A percentile compares a stretch with the other conserved stretches of the same genome.
phyloP scores from a whole-genome alignment of 1,140 invertebrate genomes.

The Sycophila sp. region DNA sequence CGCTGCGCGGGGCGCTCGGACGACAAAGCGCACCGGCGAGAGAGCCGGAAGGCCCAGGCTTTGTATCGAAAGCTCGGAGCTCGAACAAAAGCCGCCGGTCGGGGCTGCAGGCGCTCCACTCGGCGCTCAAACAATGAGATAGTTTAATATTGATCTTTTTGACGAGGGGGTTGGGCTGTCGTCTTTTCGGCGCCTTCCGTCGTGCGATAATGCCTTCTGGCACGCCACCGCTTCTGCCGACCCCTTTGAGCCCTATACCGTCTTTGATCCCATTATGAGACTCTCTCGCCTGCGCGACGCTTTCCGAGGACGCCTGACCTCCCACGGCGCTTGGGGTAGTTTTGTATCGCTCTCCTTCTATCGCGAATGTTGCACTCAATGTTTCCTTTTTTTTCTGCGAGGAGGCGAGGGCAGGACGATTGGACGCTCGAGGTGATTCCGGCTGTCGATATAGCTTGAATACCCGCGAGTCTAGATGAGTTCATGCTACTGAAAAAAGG shows the following conservation, averaged over 20 bases:
- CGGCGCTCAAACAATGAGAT: slow-evolving; percentile 20
- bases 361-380: too few species aligned
- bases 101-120: background rate
- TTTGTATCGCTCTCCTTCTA: background rate
- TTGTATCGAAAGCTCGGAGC: slow-evolving; percentile 39
- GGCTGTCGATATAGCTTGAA: too few species aligned
- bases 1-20: slow-evolving; percentile 10
- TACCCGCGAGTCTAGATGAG: too few species aligned
- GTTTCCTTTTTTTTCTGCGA: too few species aligned
- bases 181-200: slow-evolving; percentile 12
- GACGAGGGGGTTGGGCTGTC: slow-evolving; percentile 3
- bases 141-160: slow-evolving; percentile 39
- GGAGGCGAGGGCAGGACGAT: too few species aligned
- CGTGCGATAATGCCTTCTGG: slow-evolving; percentile 20
- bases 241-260: slow-evolving; percentile 6
- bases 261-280: slow-evolving; percentile 20
- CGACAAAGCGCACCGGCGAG: background rate
- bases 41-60: slow-evolving; percentile 6
- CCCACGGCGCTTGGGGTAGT: too few species aligned
- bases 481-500: too few species aligned
- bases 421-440: too few species aligned
- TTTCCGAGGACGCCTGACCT: slow-evolving; percentile 8
- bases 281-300: slow-evolving; percentile 1
- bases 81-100: slow-evolving; percentile 16
- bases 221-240: background rate